Evolutionary conservation across 53 echinoderm and acorn worm genomes (phyloP), one percentile per base, ranked within the genome.

Genomic region (Henricia sp.): DNA sequence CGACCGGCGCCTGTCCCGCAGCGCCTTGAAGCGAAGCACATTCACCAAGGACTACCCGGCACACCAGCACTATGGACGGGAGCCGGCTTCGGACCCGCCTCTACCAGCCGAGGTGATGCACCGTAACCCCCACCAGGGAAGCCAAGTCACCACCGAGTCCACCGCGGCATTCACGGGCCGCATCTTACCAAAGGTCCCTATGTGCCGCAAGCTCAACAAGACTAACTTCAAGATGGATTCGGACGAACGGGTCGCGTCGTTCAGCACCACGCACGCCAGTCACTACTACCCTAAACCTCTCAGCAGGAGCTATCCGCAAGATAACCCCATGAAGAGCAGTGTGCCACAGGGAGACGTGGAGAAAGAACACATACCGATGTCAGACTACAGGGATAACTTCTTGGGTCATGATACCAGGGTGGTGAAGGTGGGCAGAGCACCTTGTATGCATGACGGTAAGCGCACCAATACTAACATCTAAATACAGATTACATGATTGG

Each of bases 201-300:
- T 89, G 74, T 99, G 99, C 44, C 84, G 64, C 29, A 89, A 94
- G 33, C 88, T 94, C 46, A 94, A 91, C 10, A 94, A 90, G 77
- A 97, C 94, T 19, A 99, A 99, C 89, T 94, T 94, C 82, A 99
- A 91, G 83, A 99, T 99, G 99, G 92, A 94, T 72, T 62, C 94
- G 0, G 99, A 99, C 37, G 63, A 89, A 50, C 83, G 94, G 39
- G 88, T 99, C 24, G 94, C 94, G 40, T 90, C 94, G 2, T 99
- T 99, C 75, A 86, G 88, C 60, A 99, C 99, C 17, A 95, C 94
- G 10, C 94, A 99, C 55, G 91, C 94, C 11, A 72, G 83, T 64
- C 87, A 95, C 65, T 94, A 82, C 69, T 70, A 67, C 23, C 94
- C 92, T 13, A 78, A 87, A 62, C 86, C 86, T 2, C 40, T 99